A percentile compares a stretch with the other conserved stretches of the same genome.
Conservation (phyloP, 64 coral and sea anemone genomes). For the Astreopora myriophthalma region DNA sequence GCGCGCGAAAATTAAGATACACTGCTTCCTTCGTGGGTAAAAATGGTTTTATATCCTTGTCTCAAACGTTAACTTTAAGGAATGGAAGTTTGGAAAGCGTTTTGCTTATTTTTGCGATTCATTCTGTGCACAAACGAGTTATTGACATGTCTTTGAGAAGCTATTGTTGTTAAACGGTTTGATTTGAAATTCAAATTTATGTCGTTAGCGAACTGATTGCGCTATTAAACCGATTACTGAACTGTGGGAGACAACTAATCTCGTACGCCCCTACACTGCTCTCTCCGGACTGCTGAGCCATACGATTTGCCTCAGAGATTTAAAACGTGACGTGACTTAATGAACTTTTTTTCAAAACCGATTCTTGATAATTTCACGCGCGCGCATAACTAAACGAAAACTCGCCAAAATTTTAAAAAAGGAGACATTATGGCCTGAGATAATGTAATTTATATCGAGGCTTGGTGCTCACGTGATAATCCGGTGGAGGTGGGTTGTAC, state of each 20-base stretch:
- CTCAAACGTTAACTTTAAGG: not conserved
- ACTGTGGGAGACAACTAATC: not conserved
- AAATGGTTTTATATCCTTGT: not conserved
- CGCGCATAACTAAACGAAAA: no score
- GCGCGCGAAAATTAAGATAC: not conserved
- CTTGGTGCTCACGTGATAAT: no score
- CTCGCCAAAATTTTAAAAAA: no score
- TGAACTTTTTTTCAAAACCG: not conserved
- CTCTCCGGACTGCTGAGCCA: not conserved
- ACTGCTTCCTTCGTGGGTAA: not conserved
- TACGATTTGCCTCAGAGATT: not conserved
- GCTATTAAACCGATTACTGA: not conserved
- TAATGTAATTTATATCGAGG: no score
- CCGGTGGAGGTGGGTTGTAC: no score
- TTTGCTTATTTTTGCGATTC: not conserved
- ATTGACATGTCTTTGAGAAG: no score
- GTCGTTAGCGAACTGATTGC: conserved; percentile 1
- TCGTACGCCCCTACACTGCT: not conserved
- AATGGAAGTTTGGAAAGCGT: not conserved
- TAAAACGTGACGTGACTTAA: no score
- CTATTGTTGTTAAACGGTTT: not conserved
- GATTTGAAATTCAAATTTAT: conserved; percentile 52
- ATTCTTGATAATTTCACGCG: no score
- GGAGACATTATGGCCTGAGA: no score
- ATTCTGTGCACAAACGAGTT: not conserved